Conservation (phyloP, 2,888 invertebrate genomes). For the Cephus rjabovi region DNA sequence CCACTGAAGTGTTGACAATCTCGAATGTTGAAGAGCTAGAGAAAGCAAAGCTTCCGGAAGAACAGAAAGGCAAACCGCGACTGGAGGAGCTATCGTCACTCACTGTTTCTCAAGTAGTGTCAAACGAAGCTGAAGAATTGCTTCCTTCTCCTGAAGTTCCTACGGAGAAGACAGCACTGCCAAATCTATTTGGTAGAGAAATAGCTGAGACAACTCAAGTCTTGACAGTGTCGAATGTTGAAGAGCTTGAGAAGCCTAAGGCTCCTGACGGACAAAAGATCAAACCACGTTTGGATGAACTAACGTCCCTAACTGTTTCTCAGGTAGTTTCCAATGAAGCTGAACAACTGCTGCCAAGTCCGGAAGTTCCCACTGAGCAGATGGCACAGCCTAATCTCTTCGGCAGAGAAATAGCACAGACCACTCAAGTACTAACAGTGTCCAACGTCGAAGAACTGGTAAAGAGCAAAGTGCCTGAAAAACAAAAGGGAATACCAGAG, state of each 20-base stretch:
- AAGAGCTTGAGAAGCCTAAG: constrained; percentile 36
- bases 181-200: constrained; percentile 55
- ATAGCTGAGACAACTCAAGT: constrained; percentile 52
- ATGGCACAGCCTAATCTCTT: constrained; percentile 61
- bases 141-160: constrained; percentile 36
- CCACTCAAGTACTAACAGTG: constrained; percentile 48
- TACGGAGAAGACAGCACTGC: constrained; percentile 51
- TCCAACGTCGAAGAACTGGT: constrained; percentile 40
- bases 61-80: constrained; percentile 40
- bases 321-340: constrained; percentile 51
- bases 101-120: constrained; percentile 44
- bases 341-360: constrained; percentile 42
- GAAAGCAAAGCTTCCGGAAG: constrained; percentile 35
- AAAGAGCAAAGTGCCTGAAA: constrained; percentile 34
- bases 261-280: constrained; percentile 43
- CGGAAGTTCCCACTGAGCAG: constrained; percentile 52
- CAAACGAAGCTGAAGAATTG: constrained; percentile 36
- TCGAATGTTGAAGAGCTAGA: constrained; percentile 46
- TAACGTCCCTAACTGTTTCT: constrained; percentile 48
- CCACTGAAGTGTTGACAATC: constrained; percentile 44
- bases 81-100: constrained; percentile 49
- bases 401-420: constrained; percentile 59
- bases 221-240: constrained; percentile 48
- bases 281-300: constrained; percentile 47
- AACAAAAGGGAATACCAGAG: constrained; percentile 43